phyloP scores from a whole-genome alignment of 2,888 invertebrate genomes.

The Helobdella robusta region DNA sequence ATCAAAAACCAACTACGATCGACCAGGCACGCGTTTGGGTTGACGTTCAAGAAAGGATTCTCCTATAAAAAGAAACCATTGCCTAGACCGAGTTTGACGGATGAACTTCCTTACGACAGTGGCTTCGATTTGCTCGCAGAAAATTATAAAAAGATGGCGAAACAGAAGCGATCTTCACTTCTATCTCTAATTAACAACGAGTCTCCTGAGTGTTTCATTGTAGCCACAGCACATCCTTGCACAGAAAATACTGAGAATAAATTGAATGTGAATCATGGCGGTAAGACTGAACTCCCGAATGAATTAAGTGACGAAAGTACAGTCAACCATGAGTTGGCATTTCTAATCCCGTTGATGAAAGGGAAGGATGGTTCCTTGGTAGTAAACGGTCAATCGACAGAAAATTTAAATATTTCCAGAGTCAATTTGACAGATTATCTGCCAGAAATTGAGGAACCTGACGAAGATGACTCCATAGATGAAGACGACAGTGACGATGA shows the following conservation, averaged over 20 bases:
- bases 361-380: constrained; percentile 17
- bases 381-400: background rate
- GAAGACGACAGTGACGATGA: background rate
- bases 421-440: too few species aligned
- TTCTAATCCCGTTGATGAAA: constrained; percentile 23
- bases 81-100: too few species aligned
- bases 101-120: too few species aligned
- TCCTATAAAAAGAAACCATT: too few species aligned
- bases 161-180: too few species aligned
- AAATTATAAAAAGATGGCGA: too few species aligned
- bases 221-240: constrained; percentile 19
- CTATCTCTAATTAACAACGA: constrained; percentile 19
- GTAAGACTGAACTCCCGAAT: background rate
- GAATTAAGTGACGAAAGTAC: background rate
- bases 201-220: constrained; percentile 14
- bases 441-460: background rate
- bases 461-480: background rate
- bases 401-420: too few species aligned
- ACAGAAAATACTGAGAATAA: too few species aligned
- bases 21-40: constrained; percentile 3
- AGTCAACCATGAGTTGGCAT: constrained; percentile 12
- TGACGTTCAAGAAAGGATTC: too few species aligned
- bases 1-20: constrained; percentile 17
- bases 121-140: too few species aligned
- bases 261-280: too few species aligned